These are phyloP conservation scores for Eumerus sabulonum DNA, from an alignment of 2,888 invertebrate genomes.

Conservation along the genomic window DNA sequence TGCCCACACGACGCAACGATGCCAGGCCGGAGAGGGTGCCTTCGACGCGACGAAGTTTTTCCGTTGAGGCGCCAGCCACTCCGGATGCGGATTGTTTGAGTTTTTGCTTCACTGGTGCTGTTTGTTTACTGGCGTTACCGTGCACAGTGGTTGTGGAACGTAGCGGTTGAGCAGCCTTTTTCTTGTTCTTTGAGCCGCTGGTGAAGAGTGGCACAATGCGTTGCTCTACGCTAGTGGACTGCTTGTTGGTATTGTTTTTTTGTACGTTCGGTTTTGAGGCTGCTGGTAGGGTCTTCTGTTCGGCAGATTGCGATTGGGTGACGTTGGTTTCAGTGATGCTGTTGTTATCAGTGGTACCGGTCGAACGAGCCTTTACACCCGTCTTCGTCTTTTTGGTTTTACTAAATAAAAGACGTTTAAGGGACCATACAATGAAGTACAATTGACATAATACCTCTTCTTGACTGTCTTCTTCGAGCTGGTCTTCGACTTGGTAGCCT, in stretches of 20 bases:
- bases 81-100: conserved; percentile 75
- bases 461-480: conserved; percentile 51
- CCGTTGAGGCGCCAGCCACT: conserved; percentile 66
- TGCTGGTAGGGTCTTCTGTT: conserved; percentile 75
- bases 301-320: not conserved
- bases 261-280: conserved; percentile 74
- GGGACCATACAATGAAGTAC: not conserved
- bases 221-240: conserved; percentile 73
- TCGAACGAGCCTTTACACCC: conserved; percentile 49
- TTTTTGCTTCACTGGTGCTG: conserved; percentile 71
- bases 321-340: conserved; percentile 60
- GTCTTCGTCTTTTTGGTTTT: conserved; percentile 57
- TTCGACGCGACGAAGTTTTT: conserved; percentile 81
- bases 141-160: conserved; percentile 73
- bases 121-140: conserved; percentile 37
- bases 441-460: conserved; percentile 45
- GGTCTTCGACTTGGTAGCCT: conserved; percentile 59
- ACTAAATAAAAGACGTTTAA: conserved; percentile 43
- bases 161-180: conserved; percentile 45
- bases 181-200: conserved; percentile 35
- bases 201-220: conserved; percentile 53
- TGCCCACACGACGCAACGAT: conserved; percentile 87
- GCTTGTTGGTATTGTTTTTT: conserved; percentile 70
- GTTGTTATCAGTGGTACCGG: conserved; percentile 71
- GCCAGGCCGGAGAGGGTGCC: conserved; percentile 90